Conservation (phyloP, 1,140 invertebrate genomes). For the Latrodectus geometricus region DNA sequence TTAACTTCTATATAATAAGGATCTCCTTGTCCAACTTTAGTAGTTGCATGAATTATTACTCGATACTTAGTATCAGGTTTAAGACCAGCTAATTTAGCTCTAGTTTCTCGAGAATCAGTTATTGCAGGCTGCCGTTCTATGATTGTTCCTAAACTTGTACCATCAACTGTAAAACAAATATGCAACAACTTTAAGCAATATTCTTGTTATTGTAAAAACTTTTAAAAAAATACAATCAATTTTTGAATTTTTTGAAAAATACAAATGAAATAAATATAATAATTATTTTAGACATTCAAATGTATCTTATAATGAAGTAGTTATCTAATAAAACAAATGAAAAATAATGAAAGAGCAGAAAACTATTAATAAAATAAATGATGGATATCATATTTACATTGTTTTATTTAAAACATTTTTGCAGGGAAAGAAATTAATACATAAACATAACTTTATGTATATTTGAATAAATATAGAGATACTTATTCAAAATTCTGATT, state of each 20-base stretch:
- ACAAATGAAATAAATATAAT: too few species aligned
- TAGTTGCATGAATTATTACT: constrained; percentile 83
- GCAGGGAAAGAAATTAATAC: neutral
- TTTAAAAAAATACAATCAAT: too few species aligned
- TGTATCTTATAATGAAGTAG: too few species aligned
- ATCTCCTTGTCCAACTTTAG: constrained; percentile 83
- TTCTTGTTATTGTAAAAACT: too few species aligned
- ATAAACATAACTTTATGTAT: neutral
- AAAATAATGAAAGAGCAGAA: too few species aligned
- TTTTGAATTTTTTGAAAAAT: too few species aligned
- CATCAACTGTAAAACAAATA: constrained; percentile 65
- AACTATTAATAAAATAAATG: too few species aligned
- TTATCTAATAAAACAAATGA: too few species aligned
- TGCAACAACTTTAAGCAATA: too few species aligned
- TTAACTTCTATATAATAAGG: constrained; percentile 66
- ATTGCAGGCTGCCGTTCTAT: constrained; percentile 83
- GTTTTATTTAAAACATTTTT: neutral
- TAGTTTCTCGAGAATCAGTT: constrained; percentile 78
- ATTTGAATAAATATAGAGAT: neutral
- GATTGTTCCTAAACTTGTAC: constrained; percentile 73
- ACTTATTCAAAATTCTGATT: neutral
- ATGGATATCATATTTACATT: neutral
- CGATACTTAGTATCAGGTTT: constrained; percentile 89
- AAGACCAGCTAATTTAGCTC: constrained; percentile 86
- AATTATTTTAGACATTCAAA: too few species aligned